Conservation (phyloP, 2,888 invertebrate species). For the Ditylenchus weischeri region DNA sequence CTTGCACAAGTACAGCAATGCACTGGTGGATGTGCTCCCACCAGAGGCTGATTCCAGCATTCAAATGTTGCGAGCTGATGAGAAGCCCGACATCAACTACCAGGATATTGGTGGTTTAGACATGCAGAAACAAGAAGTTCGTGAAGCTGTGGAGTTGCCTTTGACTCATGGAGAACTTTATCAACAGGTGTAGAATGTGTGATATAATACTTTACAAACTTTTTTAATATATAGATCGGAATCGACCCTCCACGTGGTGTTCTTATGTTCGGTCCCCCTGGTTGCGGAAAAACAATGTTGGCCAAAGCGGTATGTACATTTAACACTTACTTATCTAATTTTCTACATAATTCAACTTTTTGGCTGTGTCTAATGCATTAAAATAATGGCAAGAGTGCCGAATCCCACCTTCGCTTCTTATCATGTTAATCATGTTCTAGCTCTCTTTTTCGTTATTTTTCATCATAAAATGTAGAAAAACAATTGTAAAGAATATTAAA, state of each 20-base stretch:
- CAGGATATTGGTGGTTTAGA: conserved; percentile 99
- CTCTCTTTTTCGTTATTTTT: too few relatives aligned
- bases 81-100: conserved; percentile 84
- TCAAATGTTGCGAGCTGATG: conserved; percentile 83
- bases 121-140: conserved; percentile 97
- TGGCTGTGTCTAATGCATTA: too few relatives aligned
- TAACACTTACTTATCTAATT: too few relatives aligned
- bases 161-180: conserved; percentile 96
- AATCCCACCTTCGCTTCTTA: too few relatives aligned
- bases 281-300: conserved; percentile 98
- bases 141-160: conserved; percentile 95
- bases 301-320: conserved; percentile 69
- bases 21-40: conserved; percentile 95
- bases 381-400: too few relatives aligned
- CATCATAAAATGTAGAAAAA: too few relatives aligned
- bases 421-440: too few relatives aligned
- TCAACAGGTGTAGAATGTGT: conserved; percentile 68
- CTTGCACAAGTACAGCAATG: conserved; percentile 97
- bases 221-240: conserved; percentile 66
- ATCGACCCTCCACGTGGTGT: conserved; percentile 98
- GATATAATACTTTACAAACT: too few relatives aligned
- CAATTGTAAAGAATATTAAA: too few relatives aligned
- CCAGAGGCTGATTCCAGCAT: conserved; percentile 99
- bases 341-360: too few relatives aligned
- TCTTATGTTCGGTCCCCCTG: conserved; percentile 97